Evolutionary conservation across 2,797 vertebrate species (phyloP), one percentile per base, ranked within the genome.

Genomic region (Balearica regulorum): DNA sequence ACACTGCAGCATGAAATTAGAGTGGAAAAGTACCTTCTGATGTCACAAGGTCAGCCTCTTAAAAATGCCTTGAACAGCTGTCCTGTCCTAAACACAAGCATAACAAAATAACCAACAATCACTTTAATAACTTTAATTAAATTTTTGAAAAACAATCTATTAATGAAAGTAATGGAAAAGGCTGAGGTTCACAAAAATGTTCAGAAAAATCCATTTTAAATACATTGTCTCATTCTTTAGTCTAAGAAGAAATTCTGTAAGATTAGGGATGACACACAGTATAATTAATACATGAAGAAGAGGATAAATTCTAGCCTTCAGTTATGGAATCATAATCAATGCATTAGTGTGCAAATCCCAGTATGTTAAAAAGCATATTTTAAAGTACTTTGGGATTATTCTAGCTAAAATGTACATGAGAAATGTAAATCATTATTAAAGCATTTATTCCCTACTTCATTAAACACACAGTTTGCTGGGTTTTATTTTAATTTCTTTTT

Each of bases 281-380:
- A 62, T 94, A 89, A 97, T 93, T 94, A 91, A 93, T 92, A 94
- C 14, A 79, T 83, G 90, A 90, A 61, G 64, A 96, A 73, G 58
- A 89, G 26, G 71, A 93, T 91, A 87, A 93, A 84, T 94, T 96
- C 66, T 70, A 91, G 55, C 58, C 77, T 87, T 91, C 70, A 87
- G 85, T 93, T 91, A 72, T 26, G 26, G 87, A 94, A 94, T 94
- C 43, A 84, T 90, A 96, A 95, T 94, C 93, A 94, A 86, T 90
- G 70, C 48, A 94, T 96, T 93, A 94, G 39, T 88, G 89, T 91
- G 89, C 84, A 96, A 95, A 94, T 92, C 83, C 46, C 39, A 84
- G 19, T 35, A 72, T 93, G 86, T 62, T 92, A 82, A 92, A 92
- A 94, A 92, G 65, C 35, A 77, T 31, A 81, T 33, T 81, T 96